Conservation (phyloP, 2,888 invertebrate species). For the Drosophila stalkeri region DNA sequence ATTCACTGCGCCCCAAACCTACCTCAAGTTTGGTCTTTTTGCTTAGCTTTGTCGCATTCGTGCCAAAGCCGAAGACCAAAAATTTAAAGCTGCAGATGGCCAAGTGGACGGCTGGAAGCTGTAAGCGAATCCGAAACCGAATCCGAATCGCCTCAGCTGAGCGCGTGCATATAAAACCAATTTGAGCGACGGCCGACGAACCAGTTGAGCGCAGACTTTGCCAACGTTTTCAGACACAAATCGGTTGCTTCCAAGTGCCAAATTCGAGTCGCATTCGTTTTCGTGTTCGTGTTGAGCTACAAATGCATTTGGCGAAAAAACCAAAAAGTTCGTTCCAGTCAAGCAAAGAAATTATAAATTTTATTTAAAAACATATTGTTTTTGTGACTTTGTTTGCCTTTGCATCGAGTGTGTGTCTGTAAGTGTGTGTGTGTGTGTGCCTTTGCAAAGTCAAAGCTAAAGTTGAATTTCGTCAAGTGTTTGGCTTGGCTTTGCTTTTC, state of each 20-base stretch:
- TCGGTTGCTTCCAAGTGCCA: constrained; percentile 8
- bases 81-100: constrained; percentile 38
- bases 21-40: constrained; percentile 56
- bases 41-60: constrained; percentile 23
- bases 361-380: background rate
- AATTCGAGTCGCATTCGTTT: constrained; percentile 4
- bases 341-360: constrained; percentile 15
- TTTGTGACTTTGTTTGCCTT: constrained; percentile 19
- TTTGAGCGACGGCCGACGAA: constrained; percentile 68
- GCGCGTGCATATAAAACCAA: constrained; percentile 74
- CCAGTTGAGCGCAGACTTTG: constrained; percentile 80
- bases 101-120: constrained; percentile 17
- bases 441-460: constrained; percentile 37
- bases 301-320: constrained; percentile 68
- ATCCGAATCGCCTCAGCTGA: constrained; percentile 20
- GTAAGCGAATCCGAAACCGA: constrained; percentile 16
- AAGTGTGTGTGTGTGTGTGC: constrained; percentile 1
- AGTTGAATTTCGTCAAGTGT: constrained; percentile 70
- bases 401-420: constrained; percentile 8
- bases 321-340: constrained; percentile 38
- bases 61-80: constrained; percentile 13
- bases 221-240: constrained; percentile 9
- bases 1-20: constrained; percentile 54
- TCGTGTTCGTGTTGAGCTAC: constrained; percentile 23
- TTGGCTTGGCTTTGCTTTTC: constrained; percentile 45